Evolutionary conservation across 2,888 invertebrate species (phyloP), one percentile per base, ranked within the genome.

Genomic region (Cantharis lateralis): DNA sequence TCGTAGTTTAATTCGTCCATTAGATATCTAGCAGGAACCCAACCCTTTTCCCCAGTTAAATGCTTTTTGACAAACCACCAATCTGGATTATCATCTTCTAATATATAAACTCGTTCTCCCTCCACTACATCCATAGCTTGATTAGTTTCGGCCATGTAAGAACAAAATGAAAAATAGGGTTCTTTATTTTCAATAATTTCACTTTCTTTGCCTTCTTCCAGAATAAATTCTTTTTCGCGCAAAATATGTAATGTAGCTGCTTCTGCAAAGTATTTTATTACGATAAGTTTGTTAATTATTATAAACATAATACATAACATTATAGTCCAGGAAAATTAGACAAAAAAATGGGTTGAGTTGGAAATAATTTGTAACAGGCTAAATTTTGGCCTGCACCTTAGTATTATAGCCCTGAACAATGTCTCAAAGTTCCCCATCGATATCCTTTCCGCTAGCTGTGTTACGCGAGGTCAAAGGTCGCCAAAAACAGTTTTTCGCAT

Each of bases 61-160:
- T 95, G 93, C 87, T 97, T 97, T 83, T 93, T 93, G 0, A 97
- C 95, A 85, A 95, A 95, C 96, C 97, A 97, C 96, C 97, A 97
- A 86, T 97, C 97, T 72, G 93, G 91, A 87, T 95, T 95, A 70
- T 95, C 94, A 72, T 94, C 94, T 88, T 95, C 95, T 91, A 88
- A 68, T 32, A 97, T 93, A 83, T 95, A 95, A 9, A 97, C 93
- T 82, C 93, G 92, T 90, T 97, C 97, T 80, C 97, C 97, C 89
- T 97, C 97, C 0, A 96, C 95, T 71, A 97, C 90, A 86, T 95
- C 95, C 79, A 97, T 94, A 1, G 96, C 95, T 87, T 96, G 96
- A 80, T 95, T 94, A 64, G 94, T 95, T 88, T 96, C 97, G 18
- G 96, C 96, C 61, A 94, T 92, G 85, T 96, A 96, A 3, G 95